Conservation (phyloP, 2,113 vertebrate genomes). For the Lichenostomus cassidix region DNA sequence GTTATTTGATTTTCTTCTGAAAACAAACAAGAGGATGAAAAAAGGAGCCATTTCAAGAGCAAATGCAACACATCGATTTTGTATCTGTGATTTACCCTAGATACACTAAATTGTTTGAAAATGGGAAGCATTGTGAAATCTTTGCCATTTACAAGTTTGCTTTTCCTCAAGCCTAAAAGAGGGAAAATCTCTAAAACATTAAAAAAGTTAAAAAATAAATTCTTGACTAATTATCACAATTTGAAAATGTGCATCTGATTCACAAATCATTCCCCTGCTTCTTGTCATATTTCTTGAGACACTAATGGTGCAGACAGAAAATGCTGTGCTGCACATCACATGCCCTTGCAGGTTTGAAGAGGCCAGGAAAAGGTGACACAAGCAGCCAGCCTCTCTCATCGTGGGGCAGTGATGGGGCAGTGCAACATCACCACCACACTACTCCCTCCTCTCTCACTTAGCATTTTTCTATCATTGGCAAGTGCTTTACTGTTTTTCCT, state of each 20-base stretch:
- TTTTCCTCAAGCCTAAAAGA: neutral
- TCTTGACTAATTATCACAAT: neutral
- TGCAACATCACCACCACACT: neutral
- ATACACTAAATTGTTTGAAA: neutral
- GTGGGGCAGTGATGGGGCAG: neutral
- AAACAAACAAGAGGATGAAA: neutral
- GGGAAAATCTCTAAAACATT: neutral
- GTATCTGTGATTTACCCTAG: neutral
- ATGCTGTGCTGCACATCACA: accelerated
- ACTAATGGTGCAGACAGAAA: neutral
- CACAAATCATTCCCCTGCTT: neutral
- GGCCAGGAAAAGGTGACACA: neutral
- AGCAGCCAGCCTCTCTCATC: neutral
- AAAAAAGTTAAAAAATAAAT: neutral
- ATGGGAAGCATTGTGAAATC: neutral
- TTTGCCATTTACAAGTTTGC: neutral
- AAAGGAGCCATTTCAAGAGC: neutral
- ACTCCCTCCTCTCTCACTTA: neutral
- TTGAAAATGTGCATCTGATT: neutral
- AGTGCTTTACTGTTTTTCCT: neutral
- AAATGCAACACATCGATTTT: neutral
- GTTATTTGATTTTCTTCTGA: neutral
- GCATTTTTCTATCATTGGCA: neutral
- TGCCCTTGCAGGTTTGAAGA: neutral
- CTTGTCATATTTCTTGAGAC: neutral